phyloP scores from a whole-genome alignment of 1,140 invertebrate species.

The Conus betulinus region DNA sequence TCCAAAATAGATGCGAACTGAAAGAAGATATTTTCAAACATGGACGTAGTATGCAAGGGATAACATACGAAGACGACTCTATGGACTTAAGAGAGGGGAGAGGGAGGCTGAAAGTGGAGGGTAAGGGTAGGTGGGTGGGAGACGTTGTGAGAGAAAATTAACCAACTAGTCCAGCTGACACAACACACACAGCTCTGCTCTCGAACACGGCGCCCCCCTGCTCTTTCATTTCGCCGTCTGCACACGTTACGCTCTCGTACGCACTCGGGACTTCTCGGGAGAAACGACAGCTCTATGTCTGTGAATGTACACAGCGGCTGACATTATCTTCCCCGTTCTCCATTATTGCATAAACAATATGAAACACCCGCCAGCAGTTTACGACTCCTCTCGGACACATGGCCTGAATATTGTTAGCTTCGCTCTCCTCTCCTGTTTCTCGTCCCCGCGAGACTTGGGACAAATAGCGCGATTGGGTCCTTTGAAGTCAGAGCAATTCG shows the following conservation, averaged over 20 bases:
- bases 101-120: neutral
- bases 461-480: neutral
- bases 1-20: no score
- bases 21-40: no score
- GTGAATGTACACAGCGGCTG: neutral
- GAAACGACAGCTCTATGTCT: neutral
- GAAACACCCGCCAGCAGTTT: neutral
- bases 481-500: neutral
- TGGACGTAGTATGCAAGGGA: no score
- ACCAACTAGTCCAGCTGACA: no score
- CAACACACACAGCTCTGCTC: neutral
- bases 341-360: conserved; percentile 21
- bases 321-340: neutral
- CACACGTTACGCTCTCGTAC: neutral
- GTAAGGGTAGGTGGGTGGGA: neutral
- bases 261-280: neutral
- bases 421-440: neutral
- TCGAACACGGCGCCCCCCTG: neutral
- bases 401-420: conserved; percentile 15
- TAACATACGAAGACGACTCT: no score
- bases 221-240: neutral
- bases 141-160: neutral
- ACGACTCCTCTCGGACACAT: conserved; percentile 1
- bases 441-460: neutral
- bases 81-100: no score